Conservation (phyloP, 2,113 vertebrate species). For the Rhea americana region DNA sequence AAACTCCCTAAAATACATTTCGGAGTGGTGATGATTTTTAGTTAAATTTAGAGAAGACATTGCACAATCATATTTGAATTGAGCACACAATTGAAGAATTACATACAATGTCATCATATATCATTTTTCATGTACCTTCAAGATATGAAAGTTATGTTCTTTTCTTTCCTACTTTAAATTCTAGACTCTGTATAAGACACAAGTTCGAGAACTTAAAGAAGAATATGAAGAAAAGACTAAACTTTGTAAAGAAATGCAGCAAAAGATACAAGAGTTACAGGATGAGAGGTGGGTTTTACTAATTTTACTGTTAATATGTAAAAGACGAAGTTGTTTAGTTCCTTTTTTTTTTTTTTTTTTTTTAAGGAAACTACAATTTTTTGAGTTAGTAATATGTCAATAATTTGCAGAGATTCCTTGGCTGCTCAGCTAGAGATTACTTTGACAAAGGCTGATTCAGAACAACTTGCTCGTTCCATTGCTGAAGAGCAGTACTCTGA, state of each 20-base stretch:
- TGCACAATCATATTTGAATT: neutral
- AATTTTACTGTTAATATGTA: neutral
- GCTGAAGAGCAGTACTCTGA: conserved; percentile 98
- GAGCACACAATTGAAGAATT: neutral
- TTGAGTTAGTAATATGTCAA: neutral
- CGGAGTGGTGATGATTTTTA: neutral
- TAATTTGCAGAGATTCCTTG: conserved; percentile 88
- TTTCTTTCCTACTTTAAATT: conserved; percentile 43
- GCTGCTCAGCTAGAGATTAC: conserved; percentile 97
- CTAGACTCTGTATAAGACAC: conserved; percentile 97
- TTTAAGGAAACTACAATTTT: neutral
- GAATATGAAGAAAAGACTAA: conserved; percentile 97
- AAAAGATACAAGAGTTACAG: conserved; percentile 92
- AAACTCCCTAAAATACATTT: neutral
- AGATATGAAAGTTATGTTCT: neutral
- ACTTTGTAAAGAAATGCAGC: conserved; percentile 92
- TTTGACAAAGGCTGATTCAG: conserved; percentile 95
- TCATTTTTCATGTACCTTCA: neutral
- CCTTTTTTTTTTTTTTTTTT: neutral
- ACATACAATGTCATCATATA: neutral
- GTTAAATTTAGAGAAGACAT: neutral
- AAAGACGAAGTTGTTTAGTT: neutral
- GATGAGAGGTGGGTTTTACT: conserved; percentile 87
- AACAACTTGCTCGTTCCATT: conserved; percentile 96
- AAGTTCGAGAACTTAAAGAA: conserved; percentile 97